Conservation (phyloP, 2,797 vertebrate genomes). For the Chrysocyon brachyurus region DNA sequence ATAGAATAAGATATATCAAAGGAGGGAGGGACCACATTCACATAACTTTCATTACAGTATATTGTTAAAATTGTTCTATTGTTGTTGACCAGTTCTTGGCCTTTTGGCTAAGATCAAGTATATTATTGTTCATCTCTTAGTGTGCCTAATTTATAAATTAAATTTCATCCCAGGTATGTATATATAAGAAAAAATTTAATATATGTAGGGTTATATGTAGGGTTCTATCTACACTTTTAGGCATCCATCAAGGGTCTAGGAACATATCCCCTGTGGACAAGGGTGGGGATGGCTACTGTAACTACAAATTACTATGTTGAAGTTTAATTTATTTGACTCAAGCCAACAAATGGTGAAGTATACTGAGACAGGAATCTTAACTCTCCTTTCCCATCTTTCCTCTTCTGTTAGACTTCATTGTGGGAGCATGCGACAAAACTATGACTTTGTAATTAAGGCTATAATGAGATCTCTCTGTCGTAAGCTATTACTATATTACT, state of each 20-base stretch:
- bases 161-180: background rate
- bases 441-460: conserved; percentile 59
- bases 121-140: background rate
- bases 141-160: background rate
- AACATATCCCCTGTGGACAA: background rate
- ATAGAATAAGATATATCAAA: background rate
- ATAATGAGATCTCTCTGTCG: conserved; percentile 59
- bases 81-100: background rate
- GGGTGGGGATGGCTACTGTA: background rate
- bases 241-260: background rate
- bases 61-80: background rate
- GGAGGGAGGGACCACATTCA: background rate
- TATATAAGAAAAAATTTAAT: background rate
- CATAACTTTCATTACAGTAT: background rate
- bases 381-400: background rate
- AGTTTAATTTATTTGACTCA: conserved; percentile 40
- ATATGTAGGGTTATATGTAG: background rate
- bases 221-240: background rate
- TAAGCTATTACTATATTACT: conserved; percentile 58
- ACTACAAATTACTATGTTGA: conserved; percentile 29
- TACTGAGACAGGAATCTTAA: background rate
- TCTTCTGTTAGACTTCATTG: background rate
- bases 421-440: conserved; percentile 50
- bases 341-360: background rate
- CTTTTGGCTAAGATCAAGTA: background rate